Conservation (phyloP, 2,888 invertebrate genomes). For the Caenorhabditis sp. region DNA sequence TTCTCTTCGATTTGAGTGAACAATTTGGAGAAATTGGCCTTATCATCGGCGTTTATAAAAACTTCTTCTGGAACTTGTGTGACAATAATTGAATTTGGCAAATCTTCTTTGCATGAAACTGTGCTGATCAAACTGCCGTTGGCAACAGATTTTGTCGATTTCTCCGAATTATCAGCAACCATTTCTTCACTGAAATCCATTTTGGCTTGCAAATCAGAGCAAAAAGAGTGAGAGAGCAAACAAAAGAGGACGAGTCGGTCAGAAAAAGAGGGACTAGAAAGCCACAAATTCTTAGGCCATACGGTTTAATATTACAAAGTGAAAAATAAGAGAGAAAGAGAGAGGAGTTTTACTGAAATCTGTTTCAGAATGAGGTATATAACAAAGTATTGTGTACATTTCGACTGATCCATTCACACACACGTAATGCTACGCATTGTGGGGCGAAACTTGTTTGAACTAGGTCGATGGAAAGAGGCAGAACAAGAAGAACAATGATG, state of each 20-base stretch:
- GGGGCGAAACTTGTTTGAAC: neutral
- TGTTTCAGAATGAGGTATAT: neutral
- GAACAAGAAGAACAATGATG: neutral
- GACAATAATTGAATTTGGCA: constrained; percentile 70
- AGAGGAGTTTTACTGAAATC: neutral
- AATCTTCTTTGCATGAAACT: constrained; percentile 60
- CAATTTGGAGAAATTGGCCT: constrained; percentile 80
- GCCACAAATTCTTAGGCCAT: neutral
- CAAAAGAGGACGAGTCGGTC: neutral
- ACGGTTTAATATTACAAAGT: neutral
- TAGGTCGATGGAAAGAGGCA: neutral
- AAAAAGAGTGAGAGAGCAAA: neutral
- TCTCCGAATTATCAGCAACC: constrained; percentile 41
- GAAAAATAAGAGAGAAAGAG: neutral
- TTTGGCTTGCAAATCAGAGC: no score
- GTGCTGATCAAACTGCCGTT: constrained; percentile 39
- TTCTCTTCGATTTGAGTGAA: constrained; percentile 84
- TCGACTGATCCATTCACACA: neutral
- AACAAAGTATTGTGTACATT: neutral
- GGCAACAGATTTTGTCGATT: constrained; percentile 34
- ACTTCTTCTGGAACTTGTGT: constrained; percentile 61
- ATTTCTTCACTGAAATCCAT: constrained; percentile 10
- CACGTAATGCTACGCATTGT: neutral
- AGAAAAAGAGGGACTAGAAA: neutral
- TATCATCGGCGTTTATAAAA: constrained; percentile 58